Base-by-base conservation (phyloP, 1,140 invertebrate species). In the Matsumurasca onukii region DNA sequence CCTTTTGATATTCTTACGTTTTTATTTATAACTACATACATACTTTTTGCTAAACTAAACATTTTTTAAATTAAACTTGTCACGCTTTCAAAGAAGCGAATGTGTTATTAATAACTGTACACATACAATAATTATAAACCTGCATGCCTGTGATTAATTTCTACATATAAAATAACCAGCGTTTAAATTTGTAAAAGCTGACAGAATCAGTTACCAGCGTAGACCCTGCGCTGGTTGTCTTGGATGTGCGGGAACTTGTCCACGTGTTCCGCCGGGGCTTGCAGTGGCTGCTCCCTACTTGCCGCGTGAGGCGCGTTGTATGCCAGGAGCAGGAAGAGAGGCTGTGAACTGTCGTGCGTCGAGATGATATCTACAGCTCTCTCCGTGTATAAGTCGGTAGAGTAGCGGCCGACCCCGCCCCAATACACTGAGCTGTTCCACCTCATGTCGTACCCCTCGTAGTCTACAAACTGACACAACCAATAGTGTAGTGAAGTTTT, bases 291-390 rank as follows among this genome's bases (percentile, higher is more conserved):
- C 9, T 45, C 34, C 9, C 17, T 12, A 17, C 17, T 45, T 45
- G 9, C 34, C 0, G 88, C 84, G 77, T 95, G 93, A 0, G 89
- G 88, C 0, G 93, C 92, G 51, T 91, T 82, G 77, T 95, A 91
- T 0, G 86, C 84, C 30, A 96, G 70, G 71, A 91, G 87, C 17
- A 96, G 77, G 75, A 94, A 95, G 63, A 95, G 77, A 0, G 93
- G 91, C 15, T 77, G 73, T 0, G 62, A 67, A 12, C 76, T 70
- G 49, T 81, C 73, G 71, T 89, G 88, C 2, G 76, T 76, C 2
- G 74, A 65, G 20, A 89, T 87, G 15, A 87, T 77, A 30, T 78
- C 73, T 13, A 81, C 75, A 0, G 85, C 83, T 73, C 84, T 80
- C 1, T 83, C 73, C 0, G 86, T 84, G 66, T 87, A 83, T 22